These are phyloP conservation scores for Scolopax rusticola DNA, from an alignment of 2,797 vertebrate species.

Conservation along the genomic window DNA sequence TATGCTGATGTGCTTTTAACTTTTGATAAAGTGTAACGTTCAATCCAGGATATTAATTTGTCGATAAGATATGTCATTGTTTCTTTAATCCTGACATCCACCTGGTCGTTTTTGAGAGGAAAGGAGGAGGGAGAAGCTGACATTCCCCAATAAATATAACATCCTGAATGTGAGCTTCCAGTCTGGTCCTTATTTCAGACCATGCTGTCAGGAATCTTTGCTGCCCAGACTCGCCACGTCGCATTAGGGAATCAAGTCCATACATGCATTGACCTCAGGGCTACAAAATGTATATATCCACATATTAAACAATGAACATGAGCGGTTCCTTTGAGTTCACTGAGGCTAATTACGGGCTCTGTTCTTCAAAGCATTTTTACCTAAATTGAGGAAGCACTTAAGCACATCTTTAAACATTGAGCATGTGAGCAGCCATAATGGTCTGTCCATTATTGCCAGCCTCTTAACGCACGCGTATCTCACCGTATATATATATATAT, in stretches of 20 bases:
- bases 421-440: neutral
- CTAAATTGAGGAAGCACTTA: slow-evolving; percentile 4
- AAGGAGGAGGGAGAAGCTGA: neutral
- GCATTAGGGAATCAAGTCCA: neutral
- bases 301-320: neutral
- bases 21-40: neutral
- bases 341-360: neutral
- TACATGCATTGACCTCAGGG: neutral
- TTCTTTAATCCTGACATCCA: neutral
- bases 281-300: neutral
- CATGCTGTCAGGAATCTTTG: neutral
- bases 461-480: neutral
- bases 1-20: neutral
- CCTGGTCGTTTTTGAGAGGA: neutral
- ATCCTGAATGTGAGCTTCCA: neutral
- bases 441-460: neutral
- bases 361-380: neutral
- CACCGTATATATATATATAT: neutral
- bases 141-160: neutral
- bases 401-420: neutral
- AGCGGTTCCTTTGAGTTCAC: neutral
- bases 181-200: neutral
- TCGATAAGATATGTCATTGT: neutral
- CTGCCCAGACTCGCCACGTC: neutral
- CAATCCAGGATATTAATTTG: neutral